Conservation (phyloP, 1,140 invertebrate genomes). For the Drosophila albomicans region DNA sequence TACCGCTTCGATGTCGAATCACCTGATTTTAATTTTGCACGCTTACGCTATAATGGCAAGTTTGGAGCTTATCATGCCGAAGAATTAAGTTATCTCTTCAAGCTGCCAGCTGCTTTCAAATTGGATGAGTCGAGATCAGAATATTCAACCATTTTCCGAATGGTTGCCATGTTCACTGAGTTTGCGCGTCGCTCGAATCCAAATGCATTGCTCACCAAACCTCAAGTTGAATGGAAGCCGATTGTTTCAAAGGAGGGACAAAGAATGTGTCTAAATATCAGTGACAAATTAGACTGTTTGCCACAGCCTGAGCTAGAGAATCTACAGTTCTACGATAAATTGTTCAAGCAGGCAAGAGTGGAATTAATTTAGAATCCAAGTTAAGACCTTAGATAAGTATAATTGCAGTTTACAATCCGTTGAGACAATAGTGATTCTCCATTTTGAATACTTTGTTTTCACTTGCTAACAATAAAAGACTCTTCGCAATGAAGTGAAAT, state of each 20-base stretch:
- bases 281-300: slow-evolving; percentile 72
- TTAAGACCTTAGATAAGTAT: not conserved
- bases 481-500: too few relatives aligned
- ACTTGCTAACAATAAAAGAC: too few relatives aligned
- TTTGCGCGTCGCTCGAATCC: slow-evolving; percentile 84
- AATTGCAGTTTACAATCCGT: not conserved
- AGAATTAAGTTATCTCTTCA: slow-evolving; percentile 88
- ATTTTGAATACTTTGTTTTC: too few relatives aligned
- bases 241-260: slow-evolving; percentile 51
- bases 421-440: too few relatives aligned
- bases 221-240: slow-evolving; percentile 76
- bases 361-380: slow-evolving; percentile 41
- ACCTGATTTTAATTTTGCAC: slow-evolving; percentile 72
- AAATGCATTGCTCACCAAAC: slow-evolving; percentile 56
- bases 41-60: slow-evolving; percentile 68
- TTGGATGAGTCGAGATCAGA: slow-evolving; percentile 70
- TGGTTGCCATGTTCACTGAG: slow-evolving; percentile 84
- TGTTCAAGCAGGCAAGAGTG: slow-evolving; percentile 45
- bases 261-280: slow-evolving; percentile 84
- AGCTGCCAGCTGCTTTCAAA: slow-evolving; percentile 84
- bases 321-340: slow-evolving; percentile 63
- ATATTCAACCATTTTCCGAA: slow-evolving; percentile 80
- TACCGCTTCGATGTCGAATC: slow-evolving; percentile 78
- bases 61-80: slow-evolving; percentile 86
- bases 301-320: slow-evolving; percentile 81